Conservation (phyloP, 2,888 invertebrate species). For the Spilosoma lubricipeda region DNA sequence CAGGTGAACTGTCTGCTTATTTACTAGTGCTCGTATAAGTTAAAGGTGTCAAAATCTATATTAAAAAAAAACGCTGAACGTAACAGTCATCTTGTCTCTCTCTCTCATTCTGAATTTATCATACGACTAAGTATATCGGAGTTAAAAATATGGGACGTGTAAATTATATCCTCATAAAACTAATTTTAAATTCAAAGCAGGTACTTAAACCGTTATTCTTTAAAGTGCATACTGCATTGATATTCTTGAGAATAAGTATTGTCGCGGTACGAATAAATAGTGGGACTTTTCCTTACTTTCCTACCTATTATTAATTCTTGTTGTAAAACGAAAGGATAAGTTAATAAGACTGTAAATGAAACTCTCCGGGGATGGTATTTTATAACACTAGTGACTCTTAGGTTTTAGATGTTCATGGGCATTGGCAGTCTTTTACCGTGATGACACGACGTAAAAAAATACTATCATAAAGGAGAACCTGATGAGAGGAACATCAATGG, state of each 20-base stretch:
- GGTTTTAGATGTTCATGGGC: too few relatives aligned
- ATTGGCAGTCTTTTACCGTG: too few relatives aligned
- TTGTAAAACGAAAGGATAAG: too few relatives aligned
- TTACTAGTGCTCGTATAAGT: too few relatives aligned
- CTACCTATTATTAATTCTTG: not conserved
- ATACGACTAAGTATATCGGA: not conserved
- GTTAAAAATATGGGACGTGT: constrained; percentile 30
- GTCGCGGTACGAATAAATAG: constrained; percentile 6
- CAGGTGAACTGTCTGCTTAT: too few relatives aligned
- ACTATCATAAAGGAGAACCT: too few relatives aligned
- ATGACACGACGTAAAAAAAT: too few relatives aligned
- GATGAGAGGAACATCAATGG: too few relatives aligned
- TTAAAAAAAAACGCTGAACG: not conserved
- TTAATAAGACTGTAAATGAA: too few relatives aligned
- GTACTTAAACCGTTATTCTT: constrained; percentile 49
- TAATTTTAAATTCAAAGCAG: constrained; percentile 46
- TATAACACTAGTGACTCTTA: too few relatives aligned
- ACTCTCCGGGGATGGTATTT: too few relatives aligned
- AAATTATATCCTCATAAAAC: constrained; percentile 37
- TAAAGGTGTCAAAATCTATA: not conserved
- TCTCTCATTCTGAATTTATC: not conserved
- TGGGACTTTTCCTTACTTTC: constrained; percentile 1
- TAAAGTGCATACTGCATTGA: constrained; percentile 49
- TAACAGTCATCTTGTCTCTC: not conserved
- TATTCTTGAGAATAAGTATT: constrained; percentile 36